These are phyloP conservation scores for Hydrophis major DNA, from an alignment of 2,797 vertebrate genomes.

Conservation along the genomic window DNA sequence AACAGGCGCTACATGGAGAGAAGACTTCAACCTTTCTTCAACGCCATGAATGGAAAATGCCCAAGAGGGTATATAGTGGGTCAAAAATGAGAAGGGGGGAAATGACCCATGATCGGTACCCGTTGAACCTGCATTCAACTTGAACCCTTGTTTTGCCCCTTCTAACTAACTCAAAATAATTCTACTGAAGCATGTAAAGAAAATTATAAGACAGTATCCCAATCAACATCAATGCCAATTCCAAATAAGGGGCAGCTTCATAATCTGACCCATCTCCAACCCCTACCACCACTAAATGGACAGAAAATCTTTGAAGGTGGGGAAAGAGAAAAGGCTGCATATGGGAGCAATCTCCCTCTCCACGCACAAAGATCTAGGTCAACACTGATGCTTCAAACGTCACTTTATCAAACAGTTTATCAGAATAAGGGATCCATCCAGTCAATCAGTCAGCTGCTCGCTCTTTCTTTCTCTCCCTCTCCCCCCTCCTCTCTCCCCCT, in stretches of 20 bases:
- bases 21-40: not conserved
- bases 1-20: not conserved
- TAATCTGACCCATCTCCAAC: not conserved
- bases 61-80: not conserved
- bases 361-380: conserved; percentile 11
- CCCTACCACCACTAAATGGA: not conserved
- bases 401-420: conserved; percentile 22
- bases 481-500: not conserved
- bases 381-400: conserved; percentile 30
- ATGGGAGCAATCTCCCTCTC: not conserved
- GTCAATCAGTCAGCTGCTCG: not conserved
- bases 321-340: not conserved
- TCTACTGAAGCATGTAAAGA: not conserved
- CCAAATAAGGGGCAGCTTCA: not conserved
- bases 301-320: not conserved
- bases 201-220: not conserved
- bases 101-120: not conserved
- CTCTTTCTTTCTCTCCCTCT: not conserved
- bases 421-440: conserved; percentile 23
- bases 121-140: not conserved
- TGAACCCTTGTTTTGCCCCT: not conserved
- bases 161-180: not conserved
- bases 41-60: not conserved
- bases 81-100: not conserved
- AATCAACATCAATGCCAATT: not conserved